A percentile compares a stretch with the other conserved stretches of the same genome.
Conservation (phyloP, 2,888 invertebrate species). For the Tetropium fuscum region DNA sequence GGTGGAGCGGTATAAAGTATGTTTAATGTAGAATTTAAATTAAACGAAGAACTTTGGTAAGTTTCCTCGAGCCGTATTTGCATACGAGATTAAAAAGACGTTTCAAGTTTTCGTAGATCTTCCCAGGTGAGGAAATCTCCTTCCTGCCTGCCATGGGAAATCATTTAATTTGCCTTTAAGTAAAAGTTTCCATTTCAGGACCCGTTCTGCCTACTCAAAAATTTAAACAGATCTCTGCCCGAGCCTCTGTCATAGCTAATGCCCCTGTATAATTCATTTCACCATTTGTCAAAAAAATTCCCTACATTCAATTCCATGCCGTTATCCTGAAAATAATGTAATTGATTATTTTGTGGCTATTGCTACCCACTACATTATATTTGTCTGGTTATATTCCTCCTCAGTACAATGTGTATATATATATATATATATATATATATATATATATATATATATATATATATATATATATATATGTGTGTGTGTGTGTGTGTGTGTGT, state of each 20-base stretch:
- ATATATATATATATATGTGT: too few species aligned
- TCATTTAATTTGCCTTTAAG: slow-evolving; percentile 55
- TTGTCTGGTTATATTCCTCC: too few species aligned
- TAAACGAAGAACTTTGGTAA: slow-evolving; percentile 46
- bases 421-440: too few species aligned
- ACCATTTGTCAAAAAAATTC: background rate
- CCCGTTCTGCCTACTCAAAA: background rate
- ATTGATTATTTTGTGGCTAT: too few species aligned
- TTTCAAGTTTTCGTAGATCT: slow-evolving; percentile 52
- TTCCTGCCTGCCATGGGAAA: slow-evolving; percentile 47
- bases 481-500: too few species aligned
- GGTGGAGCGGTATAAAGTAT: slow-evolving; percentile 47
- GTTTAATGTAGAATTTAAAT: slow-evolving; percentile 44
- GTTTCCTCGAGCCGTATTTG: slow-evolving; percentile 52
- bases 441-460: too few species aligned
- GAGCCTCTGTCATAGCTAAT: background rate
- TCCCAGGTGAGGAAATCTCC: slow-evolving; percentile 50
- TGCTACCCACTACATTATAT: too few species aligned
- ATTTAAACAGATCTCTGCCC: background rate
- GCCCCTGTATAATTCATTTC: background rate
- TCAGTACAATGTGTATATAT: too few species aligned
- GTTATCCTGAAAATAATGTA: too few species aligned
- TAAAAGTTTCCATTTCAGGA: slow-evolving; percentile 39
- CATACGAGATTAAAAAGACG: slow-evolving; percentile 61
- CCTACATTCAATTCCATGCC: too few species aligned